Conservation (phyloP, 2,113 vertebrate genomes). For the Lepisosteus oculatus region DNA sequence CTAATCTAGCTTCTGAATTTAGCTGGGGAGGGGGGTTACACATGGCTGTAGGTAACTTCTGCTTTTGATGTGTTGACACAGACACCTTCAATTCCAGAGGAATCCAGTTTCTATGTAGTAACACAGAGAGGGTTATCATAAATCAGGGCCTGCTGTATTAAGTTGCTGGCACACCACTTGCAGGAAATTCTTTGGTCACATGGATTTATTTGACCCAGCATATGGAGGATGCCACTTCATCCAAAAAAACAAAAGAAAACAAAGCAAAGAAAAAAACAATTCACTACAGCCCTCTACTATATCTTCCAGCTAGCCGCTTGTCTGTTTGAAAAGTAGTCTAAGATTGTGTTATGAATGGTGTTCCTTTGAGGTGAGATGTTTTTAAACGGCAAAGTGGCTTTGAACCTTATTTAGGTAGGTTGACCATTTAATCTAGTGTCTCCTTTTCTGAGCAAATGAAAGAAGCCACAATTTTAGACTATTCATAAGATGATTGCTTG, state of each 20-base stretch:
- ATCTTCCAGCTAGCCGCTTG: no score
- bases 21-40: background rate
- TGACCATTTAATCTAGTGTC: no score
- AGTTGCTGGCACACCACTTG: slow-evolving; percentile 48
- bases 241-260: slow-evolving; percentile 25
- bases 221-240: slow-evolving; percentile 43
- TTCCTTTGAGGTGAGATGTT: no score
- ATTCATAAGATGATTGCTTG: background rate
- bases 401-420: no score
- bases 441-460: no score
- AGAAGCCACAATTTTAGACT: no score
- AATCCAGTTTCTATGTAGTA: slow-evolving; percentile 42
- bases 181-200: slow-evolving; percentile 55
- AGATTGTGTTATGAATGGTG: no score
- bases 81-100: slow-evolving; percentile 14
- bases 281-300: background rate
- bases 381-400: no score
- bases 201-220: slow-evolving; percentile 45
- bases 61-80: slow-evolving; percentile 1
- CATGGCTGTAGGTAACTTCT: background rate
- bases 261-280: background rate
- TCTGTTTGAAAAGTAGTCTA: no score
- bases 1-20: background rate
- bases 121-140: slow-evolving; percentile 45
- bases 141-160: slow-evolving; percentile 51